Base-by-base conservation (phyloP, 2,113 vertebrate species). In the Electrona antarctica region DNA sequence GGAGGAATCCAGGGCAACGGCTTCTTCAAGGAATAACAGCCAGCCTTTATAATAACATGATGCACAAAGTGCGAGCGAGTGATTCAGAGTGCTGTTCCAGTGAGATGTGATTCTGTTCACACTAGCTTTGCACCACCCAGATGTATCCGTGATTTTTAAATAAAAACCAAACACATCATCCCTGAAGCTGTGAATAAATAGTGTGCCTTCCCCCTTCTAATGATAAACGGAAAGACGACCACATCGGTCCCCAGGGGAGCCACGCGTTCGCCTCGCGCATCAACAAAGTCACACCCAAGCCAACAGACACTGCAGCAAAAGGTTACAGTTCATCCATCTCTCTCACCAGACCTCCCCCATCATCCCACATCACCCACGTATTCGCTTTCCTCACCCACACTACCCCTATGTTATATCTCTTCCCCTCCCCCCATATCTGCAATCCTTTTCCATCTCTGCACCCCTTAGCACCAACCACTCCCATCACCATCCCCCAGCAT, bases 401-500 rank as follows among this genome's bases (percentile, higher is more conserved):
- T 4, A 41, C 80, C 77, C 85, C 79, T 76, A 49, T 52, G 9
- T 69, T 41, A 3, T 4, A 33, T 63, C 58, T 41, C 59, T 12
- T 54, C 47, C 52, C 64, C 75, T 78, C 50, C 7, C 84, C 68
- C 80, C 55, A 72, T 55, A 83, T 77, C 83, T 79, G 84, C 87
- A 83, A 81, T 76, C 71, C n/a, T 14, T 85, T 77, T 81, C 65
- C 50, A 73, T 68, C 70, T 71, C 71, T 85, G 72, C 86, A 83
- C 76, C 74, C 77, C 83, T 66, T 52, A 60, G 69, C 75, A 72
- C 70, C 83, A 71, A 77, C 87, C 86, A 84, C 87, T 81, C 88
- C 90, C 85, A 82, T 66, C 52, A 79, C 51, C 55, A 81, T 61
- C 76, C 67, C 56, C 55, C 68, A 68, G 60, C 69, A 75, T 71